phyloP scores from a whole-genome alignment of 2,113 vertebrate genomes.

The Bos javanicus region DNA sequence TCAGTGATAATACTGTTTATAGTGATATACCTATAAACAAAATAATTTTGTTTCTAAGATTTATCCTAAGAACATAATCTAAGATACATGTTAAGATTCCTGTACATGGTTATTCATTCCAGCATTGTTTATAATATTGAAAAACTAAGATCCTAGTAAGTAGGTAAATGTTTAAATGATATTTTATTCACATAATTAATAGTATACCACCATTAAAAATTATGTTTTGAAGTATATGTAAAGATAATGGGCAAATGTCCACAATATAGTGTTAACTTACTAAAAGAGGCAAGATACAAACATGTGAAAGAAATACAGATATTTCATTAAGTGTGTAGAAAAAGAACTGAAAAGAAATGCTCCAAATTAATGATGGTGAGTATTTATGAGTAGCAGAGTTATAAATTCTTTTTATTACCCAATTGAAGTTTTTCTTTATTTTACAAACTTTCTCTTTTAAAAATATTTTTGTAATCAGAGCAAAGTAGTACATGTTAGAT shows the following conservation, averaged over 20 bases:
- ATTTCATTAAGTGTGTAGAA: neutral
- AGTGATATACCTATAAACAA: neutral
- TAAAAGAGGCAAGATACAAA: neutral
- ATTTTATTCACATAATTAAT: neutral
- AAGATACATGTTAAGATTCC: neutral
- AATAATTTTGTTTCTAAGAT: neutral
- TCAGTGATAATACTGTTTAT: neutral
- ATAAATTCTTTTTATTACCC: constrained; percentile 23
- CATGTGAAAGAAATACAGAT: neutral
- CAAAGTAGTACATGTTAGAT: neutral
- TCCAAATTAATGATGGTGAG: neutral
- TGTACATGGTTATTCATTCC: neutral
- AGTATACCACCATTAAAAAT: neutral
- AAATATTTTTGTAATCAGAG: neutral
- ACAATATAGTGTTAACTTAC: neutral
- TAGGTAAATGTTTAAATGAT: neutral
- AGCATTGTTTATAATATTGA: neutral
- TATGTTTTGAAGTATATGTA: neutral
- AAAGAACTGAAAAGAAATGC: neutral
- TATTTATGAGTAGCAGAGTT: neutral
- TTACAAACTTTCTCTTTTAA: constrained; percentile 17
- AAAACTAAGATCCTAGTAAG: neutral
- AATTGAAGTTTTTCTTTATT: constrained; percentile 13
- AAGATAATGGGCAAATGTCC: neutral
- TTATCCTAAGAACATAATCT: neutral